Percentiles rank a stretch among this genome's conserved stretches.
These are phyloP conservation scores for Tupiocoris notatus DNA, from an alignment of 2,888 invertebrate genomes.

Conservation along the genomic window DNA sequence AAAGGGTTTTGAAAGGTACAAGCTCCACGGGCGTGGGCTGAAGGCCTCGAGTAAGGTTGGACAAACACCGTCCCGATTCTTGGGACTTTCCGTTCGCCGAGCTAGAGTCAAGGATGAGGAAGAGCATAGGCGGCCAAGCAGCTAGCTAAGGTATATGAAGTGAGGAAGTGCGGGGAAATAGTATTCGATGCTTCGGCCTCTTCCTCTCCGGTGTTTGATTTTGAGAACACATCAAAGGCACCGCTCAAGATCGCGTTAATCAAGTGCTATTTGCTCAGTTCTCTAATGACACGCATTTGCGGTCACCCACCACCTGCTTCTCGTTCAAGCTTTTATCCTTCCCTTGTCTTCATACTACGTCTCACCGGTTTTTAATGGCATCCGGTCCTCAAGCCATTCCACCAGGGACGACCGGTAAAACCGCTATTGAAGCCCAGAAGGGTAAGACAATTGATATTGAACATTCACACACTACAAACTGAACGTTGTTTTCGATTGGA, in stretches of 20 bases:
- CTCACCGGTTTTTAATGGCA: neutral
- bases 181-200: neutral
- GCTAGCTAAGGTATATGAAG: neutral
- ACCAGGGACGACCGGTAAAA: too few relatives aligned
- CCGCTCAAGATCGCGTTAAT: constrained; percentile 35
- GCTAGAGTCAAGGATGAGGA: neutral
- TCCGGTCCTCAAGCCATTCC: too few relatives aligned
- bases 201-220: constrained; percentile 21
- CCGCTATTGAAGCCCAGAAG: too few relatives aligned
- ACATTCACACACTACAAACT: too few relatives aligned
- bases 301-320: constrained; percentile 9
- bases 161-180: too few relatives aligned
- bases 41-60: neutral
- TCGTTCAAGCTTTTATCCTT: neutral
- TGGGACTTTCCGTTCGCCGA: neutral
- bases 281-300: constrained; percentile 31
- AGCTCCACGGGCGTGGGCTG: too few relatives aligned
- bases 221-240: constrained; percentile 18
- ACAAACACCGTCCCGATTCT: neutral
- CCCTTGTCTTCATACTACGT: neutral
- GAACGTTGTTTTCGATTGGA: too few relatives aligned
- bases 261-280: constrained; percentile 35
- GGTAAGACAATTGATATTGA: too few relatives aligned
- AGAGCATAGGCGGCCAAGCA: neutral
- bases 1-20: neutral